Conservation (phyloP, 2,888 invertebrate species). For the Stictocephala bisonia region DNA sequence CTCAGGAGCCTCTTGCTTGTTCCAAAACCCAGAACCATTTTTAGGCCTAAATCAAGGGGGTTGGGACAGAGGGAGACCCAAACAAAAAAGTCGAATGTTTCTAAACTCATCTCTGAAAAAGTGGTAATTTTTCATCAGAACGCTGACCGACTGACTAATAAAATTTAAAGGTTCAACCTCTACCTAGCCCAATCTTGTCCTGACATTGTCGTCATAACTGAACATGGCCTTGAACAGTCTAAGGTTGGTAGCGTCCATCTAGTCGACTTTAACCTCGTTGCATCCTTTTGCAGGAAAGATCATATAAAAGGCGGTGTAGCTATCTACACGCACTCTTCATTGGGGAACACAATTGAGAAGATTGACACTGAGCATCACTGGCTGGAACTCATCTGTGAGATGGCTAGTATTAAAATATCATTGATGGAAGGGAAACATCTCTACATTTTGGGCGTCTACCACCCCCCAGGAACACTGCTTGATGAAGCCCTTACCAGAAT, state of each 20-base stretch:
- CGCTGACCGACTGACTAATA: not conserved
- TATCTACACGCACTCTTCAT: not conserved
- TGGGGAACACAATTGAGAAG: not conserved
- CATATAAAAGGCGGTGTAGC: not conserved
- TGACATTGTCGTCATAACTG: conserved; percentile 10
- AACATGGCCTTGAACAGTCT: not conserved
- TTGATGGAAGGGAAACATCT: not conserved
- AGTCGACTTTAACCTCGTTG: not conserved
- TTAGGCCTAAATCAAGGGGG: no score
- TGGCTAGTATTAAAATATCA: not conserved
- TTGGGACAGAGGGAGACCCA: not conserved
- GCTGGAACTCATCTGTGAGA: not conserved
- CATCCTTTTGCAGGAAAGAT: not conserved
- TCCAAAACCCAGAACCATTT: no score
- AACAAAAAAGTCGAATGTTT: not conserved
- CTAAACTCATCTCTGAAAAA: not conserved
- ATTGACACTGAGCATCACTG: not conserved
- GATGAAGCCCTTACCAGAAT: not conserved
- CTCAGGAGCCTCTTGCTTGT: no score
- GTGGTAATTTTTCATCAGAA: not conserved
- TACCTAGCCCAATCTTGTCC: not conserved
- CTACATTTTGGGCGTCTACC: not conserved
- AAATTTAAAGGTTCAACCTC: not conserved
- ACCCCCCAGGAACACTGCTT: not conserved
- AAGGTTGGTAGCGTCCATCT: not conserved